Percentiles rank a stretch among this genome's conserved stretches.
These are phyloP conservation scores for Mellilla xanthometata DNA, from an alignment of 2,888 invertebrate genomes.

Conservation along the genomic window DNA sequence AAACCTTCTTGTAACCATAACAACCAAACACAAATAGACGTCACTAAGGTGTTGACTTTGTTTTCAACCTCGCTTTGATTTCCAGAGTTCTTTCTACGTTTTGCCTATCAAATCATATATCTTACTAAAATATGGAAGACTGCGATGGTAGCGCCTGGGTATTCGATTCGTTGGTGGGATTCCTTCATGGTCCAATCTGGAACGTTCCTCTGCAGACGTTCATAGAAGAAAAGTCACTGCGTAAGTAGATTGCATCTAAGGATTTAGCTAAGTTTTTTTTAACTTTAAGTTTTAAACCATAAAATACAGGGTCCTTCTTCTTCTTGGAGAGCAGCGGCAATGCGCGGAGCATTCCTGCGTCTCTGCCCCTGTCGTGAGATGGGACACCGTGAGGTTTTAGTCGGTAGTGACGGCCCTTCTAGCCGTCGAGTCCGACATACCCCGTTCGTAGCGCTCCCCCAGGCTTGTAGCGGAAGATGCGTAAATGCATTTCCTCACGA, in stretches of 20 bases:
- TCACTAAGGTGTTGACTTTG: constrained; percentile 28
- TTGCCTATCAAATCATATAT: neutral
- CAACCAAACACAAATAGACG: constrained; percentile 52
- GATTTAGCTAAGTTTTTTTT: too few species aligned
- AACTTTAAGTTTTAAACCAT: too few species aligned
- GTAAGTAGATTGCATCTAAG: constrained; percentile 83
- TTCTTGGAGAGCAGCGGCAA: too few species aligned
- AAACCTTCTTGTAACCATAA: constrained; percentile 40
- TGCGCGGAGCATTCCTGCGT: too few species aligned
- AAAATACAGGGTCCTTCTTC: too few species aligned
- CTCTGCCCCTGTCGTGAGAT: too few species aligned
- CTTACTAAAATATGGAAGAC: constrained; percentile 48
- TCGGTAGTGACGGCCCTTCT: too few species aligned
- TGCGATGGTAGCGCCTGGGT: constrained; percentile 91
- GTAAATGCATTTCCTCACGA: too few species aligned
- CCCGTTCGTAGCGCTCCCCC: too few species aligned
- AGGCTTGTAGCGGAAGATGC: too few species aligned
- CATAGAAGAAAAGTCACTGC: constrained; percentile 95
- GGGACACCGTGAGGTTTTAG: too few species aligned
- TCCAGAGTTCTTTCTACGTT: constrained; percentile 3
- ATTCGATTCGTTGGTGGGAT: constrained; percentile 95
- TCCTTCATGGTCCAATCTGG: constrained; percentile 96
- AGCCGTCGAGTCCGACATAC: too few species aligned
- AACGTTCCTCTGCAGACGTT: constrained; percentile 95
- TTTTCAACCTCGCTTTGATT: constrained; percentile 3